Base-by-base conservation (phyloP, 2,797 vertebrate species). In the Loris lydekkerianus region DNA sequence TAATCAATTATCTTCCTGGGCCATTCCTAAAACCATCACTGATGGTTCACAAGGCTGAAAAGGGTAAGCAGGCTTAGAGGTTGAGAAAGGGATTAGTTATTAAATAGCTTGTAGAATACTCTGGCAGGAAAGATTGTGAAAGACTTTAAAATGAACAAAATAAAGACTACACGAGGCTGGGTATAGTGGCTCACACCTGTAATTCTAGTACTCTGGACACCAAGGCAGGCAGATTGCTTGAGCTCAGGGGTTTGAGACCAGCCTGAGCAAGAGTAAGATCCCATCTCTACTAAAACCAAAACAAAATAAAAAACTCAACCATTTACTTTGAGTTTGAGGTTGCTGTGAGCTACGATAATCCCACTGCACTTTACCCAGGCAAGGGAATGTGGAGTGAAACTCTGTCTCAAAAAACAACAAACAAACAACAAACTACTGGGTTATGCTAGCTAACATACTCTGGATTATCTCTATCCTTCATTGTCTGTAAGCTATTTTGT, bases 1-100 rank as follows among this genome's bases (percentile, higher is more conserved):
- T 14, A 63, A 77, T 46, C 56, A 78, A 60, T 69, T 27, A 49
- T 73, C 34, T 92, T 89, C 72, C 37, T 69, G 40, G 58, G 17
- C 29, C 34, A 69, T 60, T 65, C 43, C 40, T 90, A 69, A 91
- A 95, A 23, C 76, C 56, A 81, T 40, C 27, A 76, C 75, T 91
- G 70, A 92, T 2, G 7, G 65, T 46, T 76, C 67, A 69, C 85
- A 75, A 18, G 76, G 18, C 34, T 43, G 67, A 94, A 53, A 56
- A 86, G 93, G 21, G 27, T n/a, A 93, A 73, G 20, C 13, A 82
- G 18, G 29, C 13, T 82, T 53, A 46, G 69, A 37, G n/a, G 43
- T 31, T 31, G 10, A 80, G 17, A n/a, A 76, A 53, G 7, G 61
- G 34, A 61, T 91, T 65, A 75, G 46, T 4, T 5, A 61, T 91